Evolutionary conservation across 2,888 invertebrate species (phyloP), one percentile per base, ranked within the genome.

Genomic region (Chironomus tentans): DNA sequence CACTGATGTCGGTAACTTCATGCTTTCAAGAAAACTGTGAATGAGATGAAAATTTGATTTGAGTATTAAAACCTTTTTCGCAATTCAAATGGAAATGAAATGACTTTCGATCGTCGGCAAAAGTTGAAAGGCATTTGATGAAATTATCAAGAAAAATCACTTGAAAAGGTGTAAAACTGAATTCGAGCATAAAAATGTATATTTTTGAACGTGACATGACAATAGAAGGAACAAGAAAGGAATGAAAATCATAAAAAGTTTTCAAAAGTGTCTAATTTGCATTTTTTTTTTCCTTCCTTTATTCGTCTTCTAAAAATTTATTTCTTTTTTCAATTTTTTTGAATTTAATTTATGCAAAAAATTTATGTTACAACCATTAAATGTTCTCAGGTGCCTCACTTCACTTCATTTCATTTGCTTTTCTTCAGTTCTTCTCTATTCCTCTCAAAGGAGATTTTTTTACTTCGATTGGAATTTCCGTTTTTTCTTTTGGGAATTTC

Each of bases 1-100:
- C 10, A 12, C 21, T 65, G 21, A 13, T 91, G 91, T 74, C 90
- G 91, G 91, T 87, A 92, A 90, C 84, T 92, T 92, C 88, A 92
- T 92, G 80, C 90, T 91, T 82, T 94, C 94, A 82, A 94, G 85
- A 77, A 94, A 86, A 81, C 94, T 94, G 87, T 38, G 10, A 38
- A 38, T 38, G 38, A 28, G 18, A 38, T 10, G 38, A 38, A 38
- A 38, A 87, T 62, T 50, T n/a, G 21, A 13, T 21, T 15, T 28
- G 46, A 28, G 18, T 72, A 56, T 21, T 38, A 71, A 71, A 70
- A 10, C 2, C 15, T 46, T 18, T 48, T 56, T 56, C 5, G 48
- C 48, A 61, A 72, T 72, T 62, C 61, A 72, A 38, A 62, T 72
- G 71, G 13, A 56, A 71, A 71, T 61, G 3, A 72, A 70, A 70